Percentiles rank a stretch among this genome's conserved stretches.
These are phyloP conservation scores for Laticauda colubrina DNA, from an alignment of 2,113 vertebrate species.

Conservation along the genomic window DNA sequence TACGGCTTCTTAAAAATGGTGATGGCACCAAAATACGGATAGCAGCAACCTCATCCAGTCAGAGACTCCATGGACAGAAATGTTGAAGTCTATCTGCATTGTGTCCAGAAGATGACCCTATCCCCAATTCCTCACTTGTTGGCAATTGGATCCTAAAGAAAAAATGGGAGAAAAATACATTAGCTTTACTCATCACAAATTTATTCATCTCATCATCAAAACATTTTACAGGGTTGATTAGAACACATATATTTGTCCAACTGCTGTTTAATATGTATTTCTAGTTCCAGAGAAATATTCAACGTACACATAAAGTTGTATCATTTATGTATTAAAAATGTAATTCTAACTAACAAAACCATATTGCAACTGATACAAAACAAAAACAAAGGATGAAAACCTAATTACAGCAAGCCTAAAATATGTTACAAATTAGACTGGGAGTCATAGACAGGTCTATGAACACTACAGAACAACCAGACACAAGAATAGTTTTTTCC, in stretches of 20 bases:
- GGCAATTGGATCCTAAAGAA: slow-evolving; percentile 46
- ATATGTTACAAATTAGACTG: neutral
- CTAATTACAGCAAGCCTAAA: neutral
- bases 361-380: neutral
- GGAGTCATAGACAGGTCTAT: neutral
- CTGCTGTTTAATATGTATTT: neutral
- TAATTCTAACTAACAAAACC: neutral
- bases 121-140: slow-evolving; percentile 56
- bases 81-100: slow-evolving; percentile 69
- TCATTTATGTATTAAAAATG: neutral
- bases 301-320: neutral
- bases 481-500: too few relatives aligned
- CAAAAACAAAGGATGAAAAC: neutral
- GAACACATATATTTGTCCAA: neutral
- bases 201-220: neutral
- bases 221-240: slow-evolving; percentile 11
- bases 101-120: slow-evolving; percentile 50
- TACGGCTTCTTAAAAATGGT: slow-evolving; percentile 55
- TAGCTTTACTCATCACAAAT: neutral
- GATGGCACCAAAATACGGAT: slow-evolving; percentile 27
- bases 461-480: too few relatives aligned
- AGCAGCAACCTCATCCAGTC: slow-evolving; percentile 50
- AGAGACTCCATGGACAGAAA: slow-evolving; percentile 30
- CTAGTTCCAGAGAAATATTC: neutral
- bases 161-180: neutral